phyloP scores from a whole-genome alignment of 37 sponge, comb jelly and placozoan genomes.

The Halichondria panicea region DNA sequence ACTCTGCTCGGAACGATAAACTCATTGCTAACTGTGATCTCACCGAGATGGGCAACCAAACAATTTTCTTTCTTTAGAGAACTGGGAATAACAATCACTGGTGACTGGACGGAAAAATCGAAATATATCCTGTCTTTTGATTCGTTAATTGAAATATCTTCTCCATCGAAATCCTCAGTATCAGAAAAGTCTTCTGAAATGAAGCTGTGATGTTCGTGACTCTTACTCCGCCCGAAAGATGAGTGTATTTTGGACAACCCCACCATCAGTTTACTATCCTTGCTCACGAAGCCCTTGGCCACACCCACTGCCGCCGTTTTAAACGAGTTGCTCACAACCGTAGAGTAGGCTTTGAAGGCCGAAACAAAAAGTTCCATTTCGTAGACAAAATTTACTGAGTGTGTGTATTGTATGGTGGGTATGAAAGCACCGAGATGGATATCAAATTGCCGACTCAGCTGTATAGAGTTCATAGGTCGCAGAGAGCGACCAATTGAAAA shows the following conservation, averaged over 20 bases:
- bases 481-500: conserved; percentile 33
- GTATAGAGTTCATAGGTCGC: not conserved
- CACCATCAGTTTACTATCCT: conserved; percentile 46
- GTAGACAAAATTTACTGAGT: conserved; percentile 72
- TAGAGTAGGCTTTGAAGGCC: conserved; percentile 57
- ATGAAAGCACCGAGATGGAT: conserved; percentile 46
- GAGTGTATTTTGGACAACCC: conserved; percentile 38
- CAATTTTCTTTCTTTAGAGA: conserved; percentile 40
- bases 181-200: conserved; percentile 4
- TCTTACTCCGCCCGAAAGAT: conserved; percentile 27
- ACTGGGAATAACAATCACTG: conserved; percentile 72
- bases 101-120: conserved; percentile 56
- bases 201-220: not conserved
- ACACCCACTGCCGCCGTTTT: conserved; percentile 81
- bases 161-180: conserved; percentile 4
- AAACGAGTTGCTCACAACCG: conserved; percentile 43
- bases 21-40: conserved; percentile 68
- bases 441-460: conserved; percentile 6
- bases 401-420: conserved; percentile 84
- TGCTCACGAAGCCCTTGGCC: conserved; percentile 74
- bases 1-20: conserved; percentile 6
- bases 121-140: conserved; percentile 4
- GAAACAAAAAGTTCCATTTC: conserved; percentile 77
- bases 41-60: conserved; percentile 77
- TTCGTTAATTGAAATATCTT: not conserved